Base-by-base conservation (phyloP, 1,140 invertebrate genomes). In the Cataglyphis hispanica region DNA sequence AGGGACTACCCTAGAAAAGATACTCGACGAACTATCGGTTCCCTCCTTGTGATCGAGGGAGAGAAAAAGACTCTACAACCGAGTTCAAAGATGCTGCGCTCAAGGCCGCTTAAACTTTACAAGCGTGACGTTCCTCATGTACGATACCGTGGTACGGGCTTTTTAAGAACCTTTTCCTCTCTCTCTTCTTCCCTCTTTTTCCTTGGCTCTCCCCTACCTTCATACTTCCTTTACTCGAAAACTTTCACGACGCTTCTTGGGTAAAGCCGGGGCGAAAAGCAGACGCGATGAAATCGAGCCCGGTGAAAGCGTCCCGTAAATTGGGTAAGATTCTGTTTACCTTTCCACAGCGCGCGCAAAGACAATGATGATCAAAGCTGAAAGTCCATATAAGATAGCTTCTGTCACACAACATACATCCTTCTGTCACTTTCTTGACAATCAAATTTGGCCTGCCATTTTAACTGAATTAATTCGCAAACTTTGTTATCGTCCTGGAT, bases 321-420 rank as follows among this genome's bases (percentile, higher is more conserved):
- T 80, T 80, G 66, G 77, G 77, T 80, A 70, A 80, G 64, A 80
- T 80, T 80, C 77, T 80, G 77, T 80, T 80, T 80, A 69, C 64
- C 77, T 80, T 80, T 80, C 64, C 10, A 34, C 77, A 10, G 31
- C 63, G 31, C 77, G 43, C 77, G 46, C 64, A 69, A 80, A 80
- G 46, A 80, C 77, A 69, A 80, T 70, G 77, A 56, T 50, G 64
- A 80, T 80, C 76, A 80, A 80, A 80, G 63, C 31, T 37, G 31
- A 40, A 37, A 53, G 76, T 80, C 37, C 13, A 22, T 25, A 37
- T 53, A 37, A 67, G 31, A 31, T 50, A 67, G 43, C 46, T 56
- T 56, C 31, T 69, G 10, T 37, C 64, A 69, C 40, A 43, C 8
- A 43, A 43, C 40, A 13, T 1, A 43, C 40, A 31, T 43, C 56